A percentile compares a stretch with the other conserved stretches of the same genome.
Evolutionary conservation across 2,888 invertebrate genomes (phyloP).

Genomic region (Aporophyla lueneburgensis): DNA sequence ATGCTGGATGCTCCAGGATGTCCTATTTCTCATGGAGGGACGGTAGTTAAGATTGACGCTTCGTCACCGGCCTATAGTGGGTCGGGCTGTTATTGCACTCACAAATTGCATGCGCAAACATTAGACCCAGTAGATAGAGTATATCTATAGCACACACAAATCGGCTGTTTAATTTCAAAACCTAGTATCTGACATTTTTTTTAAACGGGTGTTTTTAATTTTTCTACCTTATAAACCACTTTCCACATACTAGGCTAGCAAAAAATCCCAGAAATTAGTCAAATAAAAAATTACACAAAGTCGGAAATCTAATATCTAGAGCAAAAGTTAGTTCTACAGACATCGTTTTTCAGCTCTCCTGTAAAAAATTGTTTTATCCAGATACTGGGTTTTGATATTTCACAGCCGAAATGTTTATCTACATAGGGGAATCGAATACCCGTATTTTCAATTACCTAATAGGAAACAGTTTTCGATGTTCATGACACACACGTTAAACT

Average conservation of each 20-base stretch:
- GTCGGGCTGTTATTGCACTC: conserved; percentile 35
- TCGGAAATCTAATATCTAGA: too few species aligned
- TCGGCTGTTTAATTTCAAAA: too few species aligned
- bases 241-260: too few species aligned
- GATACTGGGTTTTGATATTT: too few species aligned
- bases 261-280: too few species aligned
- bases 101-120: conserved; percentile 41
- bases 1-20: conserved; percentile 58
- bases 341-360: too few species aligned
- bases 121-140: background rate
- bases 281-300: too few species aligned
- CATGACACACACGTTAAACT: background rate
- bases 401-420: conserved; percentile 30
- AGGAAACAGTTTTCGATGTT: conserved; percentile 20
- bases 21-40: conserved; percentile 56
- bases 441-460: conserved; percentile 44
- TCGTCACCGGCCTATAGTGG: conserved; percentile 19
- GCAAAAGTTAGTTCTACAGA: too few species aligned
- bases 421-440: conserved; percentile 15
- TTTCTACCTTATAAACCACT: too few species aligned
- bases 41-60: conserved; percentile 36
- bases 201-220: too few species aligned
- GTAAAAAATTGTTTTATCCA: too few species aligned
- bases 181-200: too few species aligned
- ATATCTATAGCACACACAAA: background rate